Conservation (phyloP, 2,797 vertebrate species). For the Fistularia commersonii region DNA sequence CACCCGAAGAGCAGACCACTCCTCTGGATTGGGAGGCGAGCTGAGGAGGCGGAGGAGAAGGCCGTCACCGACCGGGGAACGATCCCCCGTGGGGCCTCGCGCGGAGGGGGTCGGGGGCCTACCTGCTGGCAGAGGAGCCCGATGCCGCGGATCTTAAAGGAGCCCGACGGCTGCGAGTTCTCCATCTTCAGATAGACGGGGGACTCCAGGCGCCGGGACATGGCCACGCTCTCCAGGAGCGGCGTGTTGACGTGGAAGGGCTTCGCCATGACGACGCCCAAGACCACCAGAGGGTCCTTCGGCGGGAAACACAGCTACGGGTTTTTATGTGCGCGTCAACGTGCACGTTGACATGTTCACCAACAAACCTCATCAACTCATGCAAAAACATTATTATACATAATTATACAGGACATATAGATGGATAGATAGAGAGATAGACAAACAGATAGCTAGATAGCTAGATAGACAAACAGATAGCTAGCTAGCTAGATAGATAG, state of each 20-base stretch:
- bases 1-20: slow-evolving; percentile 78
- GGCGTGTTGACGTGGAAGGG: slow-evolving; percentile 83
- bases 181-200: slow-evolving; percentile 88
- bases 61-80: neutral
- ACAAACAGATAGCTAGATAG: too few relatives aligned
- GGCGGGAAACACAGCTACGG: too few relatives aligned
- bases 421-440: too few relatives aligned
- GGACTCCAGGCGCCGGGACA: slow-evolving; percentile 75
- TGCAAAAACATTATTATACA: too few relatives aligned
- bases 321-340: too few relatives aligned
- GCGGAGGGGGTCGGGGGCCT: neutral
- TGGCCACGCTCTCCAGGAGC: slow-evolving; percentile 79
- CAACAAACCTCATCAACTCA: too few relatives aligned
- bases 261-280: slow-evolving; percentile 47
- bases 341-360: too few relatives aligned
- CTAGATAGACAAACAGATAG: too few relatives aligned
- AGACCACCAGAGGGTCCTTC: too few relatives aligned
- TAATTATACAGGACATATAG: too few relatives aligned
- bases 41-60: slow-evolving; percentile 41
- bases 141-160: slow-evolving; percentile 93
- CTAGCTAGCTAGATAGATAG: too few relatives aligned
- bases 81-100: neutral
- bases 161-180: slow-evolving; percentile 85
- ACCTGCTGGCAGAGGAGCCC: slow-evolving; percentile 89
- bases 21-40: slow-evolving; percentile 64